phyloP scores from a whole-genome alignment of 30 jellyfish, hydroid and myxozoan genomes.

The Cassiopea xamachana region DNA sequence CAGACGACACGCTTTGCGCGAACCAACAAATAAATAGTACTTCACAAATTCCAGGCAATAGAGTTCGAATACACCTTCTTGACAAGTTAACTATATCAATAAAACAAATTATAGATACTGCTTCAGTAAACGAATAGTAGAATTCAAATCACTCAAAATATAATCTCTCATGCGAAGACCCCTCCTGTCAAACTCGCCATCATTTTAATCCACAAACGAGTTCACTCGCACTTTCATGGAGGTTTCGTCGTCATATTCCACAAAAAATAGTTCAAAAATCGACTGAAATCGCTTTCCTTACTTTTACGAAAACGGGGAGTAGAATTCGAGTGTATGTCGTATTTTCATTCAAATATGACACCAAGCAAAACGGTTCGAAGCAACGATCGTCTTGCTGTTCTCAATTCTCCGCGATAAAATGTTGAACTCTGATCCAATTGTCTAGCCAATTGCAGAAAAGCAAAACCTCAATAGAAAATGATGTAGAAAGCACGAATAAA shows the following conservation, averaged over 20 bases:
- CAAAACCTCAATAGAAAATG: not conserved
- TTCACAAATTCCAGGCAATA: slow-evolving; percentile 7
- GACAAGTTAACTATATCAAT: not conserved
- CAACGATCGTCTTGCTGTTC: not conserved
- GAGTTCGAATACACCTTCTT: not conserved
- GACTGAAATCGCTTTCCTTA: not conserved
- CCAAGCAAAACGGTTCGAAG: not conserved
- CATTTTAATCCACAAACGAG: slow-evolving; percentile 5
- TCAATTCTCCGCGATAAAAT: not conserved
- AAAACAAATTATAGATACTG: not conserved
- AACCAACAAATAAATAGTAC: slow-evolving; percentile 16
- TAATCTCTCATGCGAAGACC: not conserved
- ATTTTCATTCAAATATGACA: not conserved
- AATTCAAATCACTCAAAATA: not conserved
- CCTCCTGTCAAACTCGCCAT: slow-evolving; percentile 38
- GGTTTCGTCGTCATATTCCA: not conserved
- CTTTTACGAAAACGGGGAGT: not conserved
- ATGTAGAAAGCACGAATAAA: not conserved
- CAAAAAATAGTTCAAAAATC: not conserved
- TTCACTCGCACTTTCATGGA: not conserved
- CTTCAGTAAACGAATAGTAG: not conserved
- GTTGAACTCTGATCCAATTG: not conserved
- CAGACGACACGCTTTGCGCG: slow-evolving; percentile 7
- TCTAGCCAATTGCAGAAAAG: not conserved
- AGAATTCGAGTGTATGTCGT: not conserved